phyloP scores from a whole-genome alignment of 1,140 invertebrate genomes.

The Drosophila dunni region DNA sequence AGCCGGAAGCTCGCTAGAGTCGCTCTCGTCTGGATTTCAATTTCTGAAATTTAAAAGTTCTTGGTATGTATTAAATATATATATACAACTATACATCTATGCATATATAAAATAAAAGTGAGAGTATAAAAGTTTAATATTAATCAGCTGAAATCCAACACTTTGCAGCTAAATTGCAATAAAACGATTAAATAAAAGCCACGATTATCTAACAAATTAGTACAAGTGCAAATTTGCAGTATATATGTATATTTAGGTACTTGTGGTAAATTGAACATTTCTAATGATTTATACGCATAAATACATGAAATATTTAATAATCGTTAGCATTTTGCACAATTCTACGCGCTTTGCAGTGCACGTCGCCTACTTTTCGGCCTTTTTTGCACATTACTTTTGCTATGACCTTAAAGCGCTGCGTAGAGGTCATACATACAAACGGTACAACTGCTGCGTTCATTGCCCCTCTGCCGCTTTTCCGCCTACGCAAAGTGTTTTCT shows the following conservation, averaged over 20 bases:
- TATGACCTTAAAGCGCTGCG: constrained; percentile 60
- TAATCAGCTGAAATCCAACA: constrained; percentile 30
- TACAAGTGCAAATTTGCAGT: background rate
- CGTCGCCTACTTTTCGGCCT: constrained; percentile 28
- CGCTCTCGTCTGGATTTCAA: constrained; percentile 59
- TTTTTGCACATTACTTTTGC: constrained; percentile 44
- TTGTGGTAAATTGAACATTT: constrained; percentile 3
- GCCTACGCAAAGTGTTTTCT: constrained; percentile 14
- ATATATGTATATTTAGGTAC: constrained; percentile 19
- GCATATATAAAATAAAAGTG: constrained; percentile 8
- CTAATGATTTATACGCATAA: background rate
- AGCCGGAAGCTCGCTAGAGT: constrained; percentile 57
- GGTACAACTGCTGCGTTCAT: background rate
- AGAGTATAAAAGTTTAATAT: constrained; percentile 15
- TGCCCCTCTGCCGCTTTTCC: constrained; percentile 6
- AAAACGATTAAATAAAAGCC: constrained; percentile 6
- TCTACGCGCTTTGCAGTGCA: constrained; percentile 6
- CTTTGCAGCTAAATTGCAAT: background rate
- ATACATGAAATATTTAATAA: constrained; percentile 1
- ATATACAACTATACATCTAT: constrained; percentile 21
- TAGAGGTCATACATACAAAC: constrained; percentile 66
- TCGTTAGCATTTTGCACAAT: constrained; percentile 1
- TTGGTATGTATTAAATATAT: constrained; percentile 55
- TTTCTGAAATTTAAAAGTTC: constrained; percentile 63
- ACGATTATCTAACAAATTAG: constrained; percentile 68